These are phyloP conservation scores for Bruchidius siliquastri DNA, from an alignment of 2,888 invertebrate genomes.

Conservation along the genomic window DNA sequence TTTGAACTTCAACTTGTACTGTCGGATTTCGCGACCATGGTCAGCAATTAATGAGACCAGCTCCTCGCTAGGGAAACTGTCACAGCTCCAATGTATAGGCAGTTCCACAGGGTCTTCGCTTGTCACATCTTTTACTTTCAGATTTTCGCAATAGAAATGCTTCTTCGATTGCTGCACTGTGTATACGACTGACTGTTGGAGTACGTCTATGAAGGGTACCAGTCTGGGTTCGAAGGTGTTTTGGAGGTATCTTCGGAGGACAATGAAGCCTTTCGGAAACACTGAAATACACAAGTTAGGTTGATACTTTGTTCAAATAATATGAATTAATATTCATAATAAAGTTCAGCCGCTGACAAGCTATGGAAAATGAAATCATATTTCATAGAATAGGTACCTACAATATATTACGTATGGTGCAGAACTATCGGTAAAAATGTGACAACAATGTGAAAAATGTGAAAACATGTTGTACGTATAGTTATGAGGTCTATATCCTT, in stretches of 20 bases:
- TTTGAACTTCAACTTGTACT: conserved; percentile 19
- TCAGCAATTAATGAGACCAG: conserved; percentile 15
- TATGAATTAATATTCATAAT: too few relatives aligned
- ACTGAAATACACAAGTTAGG: conserved; percentile 9
- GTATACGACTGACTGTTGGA: conserved; percentile 13
- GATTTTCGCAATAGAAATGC: background rate
- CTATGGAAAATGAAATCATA: too few relatives aligned
- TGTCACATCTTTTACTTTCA: conserved; percentile 17
- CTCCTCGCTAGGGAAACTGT: conserved; percentile 9
- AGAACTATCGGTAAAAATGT: too few relatives aligned
- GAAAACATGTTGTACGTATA: too few relatives aligned
- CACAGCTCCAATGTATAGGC: conserved; percentile 23
- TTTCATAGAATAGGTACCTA: too few relatives aligned
- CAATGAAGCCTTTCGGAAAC: conserved; percentile 17
- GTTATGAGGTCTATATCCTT: too few relatives aligned
- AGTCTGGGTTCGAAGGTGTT: conserved; percentile 12
- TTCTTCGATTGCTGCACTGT: background rate
- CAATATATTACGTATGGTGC: too few relatives aligned
- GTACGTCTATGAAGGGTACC: conserved; percentile 11
- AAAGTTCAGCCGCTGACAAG: too few relatives aligned
- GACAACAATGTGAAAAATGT: too few relatives aligned
- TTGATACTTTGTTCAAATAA: background rate
- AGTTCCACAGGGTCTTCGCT: conserved; percentile 17
- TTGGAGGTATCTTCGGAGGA: conserved; percentile 13
- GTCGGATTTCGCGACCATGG: conserved; percentile 21